Evolutionary conservation across 2,888 invertebrate species (phyloP), one percentile per base, ranked within the genome.

Genomic region (Oxystoma pomonae): DNA sequence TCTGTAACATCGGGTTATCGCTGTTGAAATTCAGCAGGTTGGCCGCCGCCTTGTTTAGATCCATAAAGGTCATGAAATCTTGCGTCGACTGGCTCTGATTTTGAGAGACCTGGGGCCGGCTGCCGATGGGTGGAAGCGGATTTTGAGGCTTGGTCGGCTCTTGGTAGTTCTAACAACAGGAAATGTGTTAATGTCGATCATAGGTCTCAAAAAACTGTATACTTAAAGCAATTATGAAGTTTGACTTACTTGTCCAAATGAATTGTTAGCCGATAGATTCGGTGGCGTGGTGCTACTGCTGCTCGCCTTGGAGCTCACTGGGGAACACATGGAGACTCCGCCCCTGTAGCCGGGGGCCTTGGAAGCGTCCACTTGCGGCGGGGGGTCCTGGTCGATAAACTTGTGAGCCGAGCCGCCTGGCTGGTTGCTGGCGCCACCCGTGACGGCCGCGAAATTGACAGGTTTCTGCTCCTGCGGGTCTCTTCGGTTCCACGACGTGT

Each of bases 271-370:
- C 20, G 78, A 72, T 62, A 78, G 69, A 69, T 77, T 80, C 1
- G 85, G 84, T 53, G 85, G 85, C 17, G 85, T 84, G 16, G 84
- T 83, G 59, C 81, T 83, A 63, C 81, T 83, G 69, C 83, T 84
- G 64, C 81, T 83, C 0, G 86, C 81, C 69, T 86, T 86, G 53
- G 85, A 86, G 0, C 87, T 87, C 1, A 89, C 89, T 0, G 92
- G 92, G 5, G 92, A 91, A 77, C 90, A 90, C 67, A 90, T 87
- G 55, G 89, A 85, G 58, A 85, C 88, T 35, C 35, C 35, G 16
- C 91, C 92, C 74, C 94, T 87, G 79, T 95, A 96, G 0, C 95
- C 95, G 0, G 95, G 95, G 64, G 95, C 95, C 81, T 95, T 96
- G 56, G 92, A 89, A 2, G 90, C 91, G 81, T 95, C 94, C 66